Evolutionary conservation across 2,888 invertebrate genomes (phyloP), one percentile per base, ranked within the genome.

Genomic region (Lithophane semibrunnea): DNA sequence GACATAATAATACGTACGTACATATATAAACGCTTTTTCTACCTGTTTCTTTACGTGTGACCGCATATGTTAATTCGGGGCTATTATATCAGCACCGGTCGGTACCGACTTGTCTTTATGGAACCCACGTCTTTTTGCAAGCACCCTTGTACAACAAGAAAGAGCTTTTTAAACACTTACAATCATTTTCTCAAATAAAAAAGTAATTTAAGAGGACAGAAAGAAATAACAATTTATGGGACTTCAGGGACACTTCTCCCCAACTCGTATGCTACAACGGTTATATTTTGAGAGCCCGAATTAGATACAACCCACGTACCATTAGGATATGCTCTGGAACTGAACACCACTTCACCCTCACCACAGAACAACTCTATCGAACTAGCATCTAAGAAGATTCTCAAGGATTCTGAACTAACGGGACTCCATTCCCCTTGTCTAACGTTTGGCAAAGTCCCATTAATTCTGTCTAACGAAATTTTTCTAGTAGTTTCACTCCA

Each of bases 301-400:
- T 94, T 96, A 0, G 88, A 94, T 1, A 96, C 75, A 18, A 77
- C 91, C 95, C 96, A 95, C 3, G 91, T 90, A 3, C 96, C 95
- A n/a, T 90, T 90, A 24, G 95, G 94, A 76, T 91, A 95, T 1
- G 93, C 91, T 71, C 96, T 91, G 58, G 91, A 94, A 79, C 95
- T 96, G 82, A 96, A 95, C 2, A 96, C 96, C 0, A 94, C 94
- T 77, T 96, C 96, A 3, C 96, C 96, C 82, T 95, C 94, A 0
- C 96, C 96, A 71, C 96, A 96, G 88, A 96, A 96, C 64, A 96
- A 82, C 80, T 96, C 96, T 71, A 96, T 67, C 0, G 96, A 95
- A 87, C 96, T 95, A 2, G 96, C 91, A 72, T 96, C 96, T 8
- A 96, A 80, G 87, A 95, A 96, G 2, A 96, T 87, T 75, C 94